These are phyloP conservation scores for Augochlorella aurata DNA, from an alignment of 2,888 invertebrate genomes.

Conservation along the genomic window DNA sequence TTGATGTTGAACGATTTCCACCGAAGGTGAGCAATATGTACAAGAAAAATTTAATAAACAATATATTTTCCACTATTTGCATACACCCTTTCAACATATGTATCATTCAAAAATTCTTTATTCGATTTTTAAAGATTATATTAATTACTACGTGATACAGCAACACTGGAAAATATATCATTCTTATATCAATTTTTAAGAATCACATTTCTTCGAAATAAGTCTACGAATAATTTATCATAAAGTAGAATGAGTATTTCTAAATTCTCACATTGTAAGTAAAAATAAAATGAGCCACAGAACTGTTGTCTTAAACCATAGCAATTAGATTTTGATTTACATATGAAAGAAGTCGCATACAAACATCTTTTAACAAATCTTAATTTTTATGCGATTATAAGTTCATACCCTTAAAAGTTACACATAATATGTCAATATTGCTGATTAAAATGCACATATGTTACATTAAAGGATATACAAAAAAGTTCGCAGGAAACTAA, in stretches of 20 bases:
- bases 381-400: slow-evolving; percentile 38
- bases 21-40: slow-evolving; percentile 9
- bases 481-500: slow-evolving; percentile 59
- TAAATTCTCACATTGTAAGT: not conserved
- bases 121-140: slow-evolving; percentile 4
- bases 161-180: slow-evolving; percentile 32
- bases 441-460: slow-evolving; percentile 45
- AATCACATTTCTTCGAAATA: slow-evolving; percentile 7
- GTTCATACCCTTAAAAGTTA: slow-evolving; percentile 43
- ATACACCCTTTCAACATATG: not conserved
- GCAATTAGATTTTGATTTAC: slow-evolving; percentile 22
- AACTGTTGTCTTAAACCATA: slow-evolving; percentile 40
- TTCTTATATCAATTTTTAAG: not conserved
- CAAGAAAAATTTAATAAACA: slow-evolving; percentile 26
- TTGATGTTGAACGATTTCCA: not conserved
- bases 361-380: slow-evolving; percentile 41
- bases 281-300: slow-evolving; percentile 30
- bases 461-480: slow-evolving; percentile 43
- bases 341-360: slow-evolving; percentile 43
- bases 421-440: slow-evolving; percentile 43
- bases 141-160: not conserved
- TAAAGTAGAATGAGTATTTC: not conserved
- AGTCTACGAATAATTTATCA: not conserved
- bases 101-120: not conserved
- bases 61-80: slow-evolving; percentile 29